Evolutionary conservation across 2,888 invertebrate genomes (phyloP).

Genomic region (Zelleria hepariella): DNA sequence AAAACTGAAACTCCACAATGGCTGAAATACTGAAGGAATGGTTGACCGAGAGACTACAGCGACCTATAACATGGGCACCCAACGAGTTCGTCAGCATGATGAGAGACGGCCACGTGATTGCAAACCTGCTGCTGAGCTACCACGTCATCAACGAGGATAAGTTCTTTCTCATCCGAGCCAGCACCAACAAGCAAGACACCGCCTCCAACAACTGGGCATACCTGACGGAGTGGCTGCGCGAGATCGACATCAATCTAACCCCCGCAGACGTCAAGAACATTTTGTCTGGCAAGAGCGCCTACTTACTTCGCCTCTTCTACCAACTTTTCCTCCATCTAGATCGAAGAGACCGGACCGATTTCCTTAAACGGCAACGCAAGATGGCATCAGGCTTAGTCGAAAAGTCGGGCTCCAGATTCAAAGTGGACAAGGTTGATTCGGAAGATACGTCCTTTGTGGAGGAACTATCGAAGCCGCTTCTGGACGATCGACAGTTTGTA

Average conservation of each 20-base stretch:
- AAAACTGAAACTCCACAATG: constrained; percentile 37
- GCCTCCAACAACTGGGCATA: constrained; percentile 70
- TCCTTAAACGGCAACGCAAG: constrained; percentile 60
- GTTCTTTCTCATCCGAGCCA: constrained; percentile 52
- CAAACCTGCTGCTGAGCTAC: constrained; percentile 70
- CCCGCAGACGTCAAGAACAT: constrained; percentile 59
- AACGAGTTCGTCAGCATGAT: constrained; percentile 69
- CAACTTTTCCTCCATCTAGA: constrained; percentile 74
- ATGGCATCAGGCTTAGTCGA: constrained; percentile 50
- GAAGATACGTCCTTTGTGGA: constrained; percentile 43
- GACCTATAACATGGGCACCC: constrained; percentile 65
- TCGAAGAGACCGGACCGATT: constrained; percentile 68
- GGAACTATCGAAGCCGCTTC: constrained; percentile 52
- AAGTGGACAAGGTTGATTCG: constrained; percentile 39
- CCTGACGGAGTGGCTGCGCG: constrained; percentile 65
- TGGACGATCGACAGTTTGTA: constrained; percentile 61
- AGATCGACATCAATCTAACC: constrained; percentile 55
- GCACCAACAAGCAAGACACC: constrained; percentile 45
- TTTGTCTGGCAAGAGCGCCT: constrained; percentile 59
- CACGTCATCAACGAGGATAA: constrained; percentile 72
- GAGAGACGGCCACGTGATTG: constrained; percentile 71
- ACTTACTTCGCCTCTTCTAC: constrained; percentile 72
- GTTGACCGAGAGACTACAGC: constrained; percentile 69
- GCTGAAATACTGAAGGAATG: constrained; percentile 73
- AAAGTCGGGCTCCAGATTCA: constrained; percentile 49